Conservation (phyloP, 2,797 vertebrate species). For the Xenopus petersii region DNA sequence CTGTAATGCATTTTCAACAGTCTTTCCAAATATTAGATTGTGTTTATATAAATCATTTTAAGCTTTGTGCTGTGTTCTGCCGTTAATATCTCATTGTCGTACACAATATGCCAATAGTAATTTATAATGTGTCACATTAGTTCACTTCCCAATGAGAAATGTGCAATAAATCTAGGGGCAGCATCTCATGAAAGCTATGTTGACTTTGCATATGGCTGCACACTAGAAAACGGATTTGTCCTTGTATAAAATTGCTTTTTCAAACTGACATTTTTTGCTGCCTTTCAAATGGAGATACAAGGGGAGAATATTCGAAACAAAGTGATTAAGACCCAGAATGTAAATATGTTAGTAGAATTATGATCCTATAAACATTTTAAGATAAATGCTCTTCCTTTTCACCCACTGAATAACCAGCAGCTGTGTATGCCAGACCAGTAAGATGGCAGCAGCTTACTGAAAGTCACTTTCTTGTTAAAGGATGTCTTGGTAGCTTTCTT, state of each 20-base stretch:
- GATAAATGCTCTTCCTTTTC: too few species aligned
- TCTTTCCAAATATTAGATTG: not conserved
- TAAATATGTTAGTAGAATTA: too few species aligned
- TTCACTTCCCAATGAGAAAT: not conserved
- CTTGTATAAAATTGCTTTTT: not conserved
- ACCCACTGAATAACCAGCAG: too few species aligned
- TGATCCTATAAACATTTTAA: too few species aligned
- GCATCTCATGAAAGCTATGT: not conserved
- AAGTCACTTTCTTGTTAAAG: too few species aligned
- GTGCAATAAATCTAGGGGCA: not conserved
- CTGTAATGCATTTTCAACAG: not conserved
- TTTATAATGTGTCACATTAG: not conserved
- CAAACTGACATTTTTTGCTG: not conserved
- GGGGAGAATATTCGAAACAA: too few species aligned
- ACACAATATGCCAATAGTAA: not conserved
- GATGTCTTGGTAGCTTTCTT: too few species aligned
- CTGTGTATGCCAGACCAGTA: too few species aligned
- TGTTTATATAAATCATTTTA: not conserved
- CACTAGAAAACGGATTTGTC: not conserved
- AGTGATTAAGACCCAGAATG: too few species aligned
- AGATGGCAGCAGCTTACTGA: too few species aligned
- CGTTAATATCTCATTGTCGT: not conserved
- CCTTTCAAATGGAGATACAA: too few species aligned
- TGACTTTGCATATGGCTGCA: not conserved
- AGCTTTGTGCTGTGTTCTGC: not conserved